Evolutionary conservation across 2,888 invertebrate genomes (phyloP).

Genomic region (Melangyna quadrimaculata): DNA sequence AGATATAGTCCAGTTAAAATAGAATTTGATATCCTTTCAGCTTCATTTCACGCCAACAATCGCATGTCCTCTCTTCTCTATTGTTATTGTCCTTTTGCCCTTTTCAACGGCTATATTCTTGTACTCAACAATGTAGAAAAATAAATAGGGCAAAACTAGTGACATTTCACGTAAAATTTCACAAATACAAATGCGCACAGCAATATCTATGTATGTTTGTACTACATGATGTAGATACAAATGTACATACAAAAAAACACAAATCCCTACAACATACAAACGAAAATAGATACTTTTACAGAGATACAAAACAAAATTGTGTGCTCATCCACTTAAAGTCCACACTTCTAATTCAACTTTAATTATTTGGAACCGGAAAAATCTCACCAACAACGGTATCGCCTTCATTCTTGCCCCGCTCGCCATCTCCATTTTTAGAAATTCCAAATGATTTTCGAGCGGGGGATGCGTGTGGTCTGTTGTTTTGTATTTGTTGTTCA

Average conservation of each 20-base stretch:
- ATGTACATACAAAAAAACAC: neutral
- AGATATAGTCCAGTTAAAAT: conserved; percentile 30
- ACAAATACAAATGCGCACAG: conserved; percentile 32
- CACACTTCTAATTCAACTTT: conserved; percentile 61
- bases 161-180: conserved; percentile 53
- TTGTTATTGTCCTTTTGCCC: neutral
- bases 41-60: conserved; percentile 59
- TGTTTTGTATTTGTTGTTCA: conserved; percentile 50
- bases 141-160: conserved; percentile 60
- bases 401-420: neutral
- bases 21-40: conserved; percentile 58
- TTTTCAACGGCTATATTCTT: conserved; percentile 23
- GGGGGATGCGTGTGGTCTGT: conserved; percentile 27
- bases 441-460: neutral
- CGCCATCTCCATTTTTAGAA: neutral
- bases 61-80: conserved; percentile 30
- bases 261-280: neutral
- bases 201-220: too few species aligned
- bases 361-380: conserved; percentile 62
- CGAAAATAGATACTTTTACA: neutral
- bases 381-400: conserved; percentile 7
- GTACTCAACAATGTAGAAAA: conserved; percentile 61
- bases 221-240: neutral
- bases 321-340: conserved; percentile 44
- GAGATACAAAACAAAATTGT: conserved; percentile 34